These are phyloP conservation scores for Chrysaora quinquecirrha DNA, from an alignment of 30 jellyfish, hydroid and myxozoan genomes.

Conservation along the genomic window DNA sequence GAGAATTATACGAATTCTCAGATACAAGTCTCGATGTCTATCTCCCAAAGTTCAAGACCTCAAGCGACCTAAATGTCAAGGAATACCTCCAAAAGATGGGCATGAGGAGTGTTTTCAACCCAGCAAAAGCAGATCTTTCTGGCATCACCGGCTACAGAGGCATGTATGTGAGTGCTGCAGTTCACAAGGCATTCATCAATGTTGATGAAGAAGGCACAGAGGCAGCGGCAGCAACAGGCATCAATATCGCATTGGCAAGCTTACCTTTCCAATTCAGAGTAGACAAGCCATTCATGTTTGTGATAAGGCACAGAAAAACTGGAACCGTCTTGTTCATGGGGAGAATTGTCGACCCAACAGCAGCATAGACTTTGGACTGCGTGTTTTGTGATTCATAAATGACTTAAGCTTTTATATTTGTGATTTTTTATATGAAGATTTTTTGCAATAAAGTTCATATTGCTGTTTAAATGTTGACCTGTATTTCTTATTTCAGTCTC, in stretches of 20 bases:
- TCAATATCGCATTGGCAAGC: conserved; percentile 17
- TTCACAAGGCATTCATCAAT: conserved; percentile 67
- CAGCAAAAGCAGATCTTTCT: conserved; percentile 60
- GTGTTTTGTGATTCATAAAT: too few species aligned
- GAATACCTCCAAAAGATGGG: conserved; percentile 45
- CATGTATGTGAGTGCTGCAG: conserved; percentile 56
- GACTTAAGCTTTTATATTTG: too few species aligned
- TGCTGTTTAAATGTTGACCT: too few species aligned
- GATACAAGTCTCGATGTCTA: conserved; percentile 32
- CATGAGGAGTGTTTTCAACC: conserved; percentile 56
- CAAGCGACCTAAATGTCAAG: conserved; percentile 23
- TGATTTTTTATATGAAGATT: too few species aligned
- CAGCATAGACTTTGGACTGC: too few species aligned
- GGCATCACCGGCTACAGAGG: conserved; percentile 73
- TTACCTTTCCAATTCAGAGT: conserved; percentile 64
- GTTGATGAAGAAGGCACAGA: conserved; percentile 86
- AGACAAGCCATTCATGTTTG: conserved; percentile 66
- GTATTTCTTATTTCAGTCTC: too few species aligned
- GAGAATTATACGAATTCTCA: conserved; percentile 41
- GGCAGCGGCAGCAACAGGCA: conserved; percentile 87
- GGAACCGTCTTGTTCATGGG: conserved; percentile 77
- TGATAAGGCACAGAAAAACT: conserved; percentile 48
- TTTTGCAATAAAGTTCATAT: too few species aligned
- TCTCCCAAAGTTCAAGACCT: conserved; percentile 62
- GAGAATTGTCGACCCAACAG: conserved; percentile 64